These are phyloP conservation scores for Trichopoda pennipes DNA, from an alignment of 2,888 invertebrate species.

Conservation along the genomic window DNA sequence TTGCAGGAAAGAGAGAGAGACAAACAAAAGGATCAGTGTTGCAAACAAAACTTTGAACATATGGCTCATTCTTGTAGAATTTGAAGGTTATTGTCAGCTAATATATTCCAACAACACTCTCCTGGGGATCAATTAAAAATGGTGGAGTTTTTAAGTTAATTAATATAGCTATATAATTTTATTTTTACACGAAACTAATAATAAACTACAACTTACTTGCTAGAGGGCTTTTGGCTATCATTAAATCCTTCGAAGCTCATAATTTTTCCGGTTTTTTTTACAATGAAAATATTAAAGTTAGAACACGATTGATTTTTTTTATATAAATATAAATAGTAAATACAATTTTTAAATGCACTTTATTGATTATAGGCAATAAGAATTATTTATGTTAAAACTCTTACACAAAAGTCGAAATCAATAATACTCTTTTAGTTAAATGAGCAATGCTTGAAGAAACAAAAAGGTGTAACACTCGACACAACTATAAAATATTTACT, in stretches of 20 bases:
- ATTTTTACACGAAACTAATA: neutral
- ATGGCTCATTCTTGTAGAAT: neutral
- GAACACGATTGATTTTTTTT: conserved; percentile 43
- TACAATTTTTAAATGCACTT: conserved; percentile 45
- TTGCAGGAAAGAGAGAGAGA: conserved; percentile 8
- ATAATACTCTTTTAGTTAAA: conserved; percentile 53
- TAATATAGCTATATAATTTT: neutral
- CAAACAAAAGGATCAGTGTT: conserved; percentile 42
- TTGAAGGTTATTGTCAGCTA: conserved; percentile 1
- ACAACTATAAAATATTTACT: conserved; percentile 27
- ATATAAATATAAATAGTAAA: conserved; percentile 22
- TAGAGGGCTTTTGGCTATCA: conserved; percentile 84
- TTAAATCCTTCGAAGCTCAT: conserved; percentile 76
- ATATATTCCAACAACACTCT: conserved; percentile 7
- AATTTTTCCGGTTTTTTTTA: conserved; percentile 70
- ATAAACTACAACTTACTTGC: conserved; percentile 82
- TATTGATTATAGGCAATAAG: conserved; percentile 30
- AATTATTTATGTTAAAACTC: conserved; percentile 1
- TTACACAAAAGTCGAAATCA: conserved; percentile 11
- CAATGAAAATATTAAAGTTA: conserved; percentile 20
- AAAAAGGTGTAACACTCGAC: conserved; percentile 37
- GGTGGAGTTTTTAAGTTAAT: conserved; percentile 13
- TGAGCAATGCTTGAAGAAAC: conserved; percentile 41
- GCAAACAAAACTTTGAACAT: conserved; percentile 24
- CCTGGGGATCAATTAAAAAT: conserved; percentile 63